Percentiles rank a stretch among this genome's conserved stretches.
phyloP scores from a whole-genome alignment of 1,140 invertebrate genomes.

The Aphis craccivora region DNA sequence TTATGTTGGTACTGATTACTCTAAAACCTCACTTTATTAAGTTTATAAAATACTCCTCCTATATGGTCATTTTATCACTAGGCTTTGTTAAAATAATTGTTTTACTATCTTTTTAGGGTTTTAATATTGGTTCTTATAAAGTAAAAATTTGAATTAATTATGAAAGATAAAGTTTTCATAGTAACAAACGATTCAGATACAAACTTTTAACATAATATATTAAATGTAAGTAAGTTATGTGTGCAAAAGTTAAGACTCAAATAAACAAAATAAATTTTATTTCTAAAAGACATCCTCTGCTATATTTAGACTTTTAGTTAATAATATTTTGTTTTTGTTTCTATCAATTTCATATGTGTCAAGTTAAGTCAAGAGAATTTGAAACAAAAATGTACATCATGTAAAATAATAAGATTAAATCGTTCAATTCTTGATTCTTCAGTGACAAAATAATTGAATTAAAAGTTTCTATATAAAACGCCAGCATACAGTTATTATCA shows the following conservation, averaged over 20 bases:
- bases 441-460: background rate
- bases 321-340: background rate
- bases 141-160: background rate
- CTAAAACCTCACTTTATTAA: background rate
- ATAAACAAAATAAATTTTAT: too few relatives aligned
- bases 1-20: background rate
- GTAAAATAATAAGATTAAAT: slow-evolving; percentile 3
- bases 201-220: background rate
- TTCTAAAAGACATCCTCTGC: too few relatives aligned
- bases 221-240: background rate
- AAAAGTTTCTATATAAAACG: background rate
- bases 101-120: background rate
- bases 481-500: background rate
- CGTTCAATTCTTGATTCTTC: background rate
- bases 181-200: background rate
- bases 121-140: background rate
- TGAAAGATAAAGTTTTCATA: background rate
- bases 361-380: background rate
- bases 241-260: too few relatives aligned
- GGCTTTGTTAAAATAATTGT: background rate
- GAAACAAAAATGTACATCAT: background rate
- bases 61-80: background rate
- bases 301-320: background rate
- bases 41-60: background rate
- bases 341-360: background rate